These are phyloP conservation scores for Drosophila pachea DNA, from an alignment of 1,140 invertebrate species.

Conservation along the genomic window DNA sequence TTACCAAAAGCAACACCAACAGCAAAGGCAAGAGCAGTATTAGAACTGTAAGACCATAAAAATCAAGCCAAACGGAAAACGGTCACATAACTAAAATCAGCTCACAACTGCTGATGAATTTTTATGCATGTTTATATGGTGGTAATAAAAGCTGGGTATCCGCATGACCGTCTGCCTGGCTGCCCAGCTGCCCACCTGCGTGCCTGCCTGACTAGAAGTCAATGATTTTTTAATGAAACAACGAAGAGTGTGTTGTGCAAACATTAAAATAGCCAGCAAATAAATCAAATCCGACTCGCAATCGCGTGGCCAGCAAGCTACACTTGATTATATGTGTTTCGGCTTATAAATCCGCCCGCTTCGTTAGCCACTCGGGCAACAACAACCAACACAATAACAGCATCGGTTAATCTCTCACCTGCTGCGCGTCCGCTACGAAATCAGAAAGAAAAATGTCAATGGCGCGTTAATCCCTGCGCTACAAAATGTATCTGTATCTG, in stretches of 20 bases:
- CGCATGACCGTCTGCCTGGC: not conserved
- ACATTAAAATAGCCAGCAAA: constrained; percentile 65
- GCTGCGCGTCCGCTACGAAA: constrained; percentile 39
- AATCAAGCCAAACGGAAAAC: constrained; percentile 52
- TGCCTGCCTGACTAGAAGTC: constrained; percentile 55
- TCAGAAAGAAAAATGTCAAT: constrained; percentile 42
- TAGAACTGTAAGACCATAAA: constrained; percentile 71
- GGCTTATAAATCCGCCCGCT: constrained; percentile 65
- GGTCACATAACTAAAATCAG: constrained; percentile 54
- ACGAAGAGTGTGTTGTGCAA: constrained; percentile 25
- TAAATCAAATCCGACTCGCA: constrained; percentile 62
- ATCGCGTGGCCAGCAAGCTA: constrained; percentile 35
- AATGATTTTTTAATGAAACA: constrained; percentile 75
- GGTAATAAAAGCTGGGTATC: constrained; percentile 56
- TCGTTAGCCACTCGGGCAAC: constrained; percentile 52
- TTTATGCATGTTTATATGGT: constrained; percentile 75
- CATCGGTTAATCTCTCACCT: constrained; percentile 10
- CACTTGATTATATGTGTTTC: constrained; percentile 64
- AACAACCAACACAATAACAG: constrained; percentile 26
- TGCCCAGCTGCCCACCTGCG: not conserved
- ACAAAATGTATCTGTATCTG: constrained; percentile 27
- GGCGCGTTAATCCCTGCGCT: constrained; percentile 38
- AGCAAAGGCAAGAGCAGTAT: too few species aligned
- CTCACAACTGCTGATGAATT: constrained; percentile 70
- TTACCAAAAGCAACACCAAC: constrained; percentile 7